Base-by-base conservation (phyloP, 2,888 invertebrate species). In the Monochamus alternatus region DNA sequence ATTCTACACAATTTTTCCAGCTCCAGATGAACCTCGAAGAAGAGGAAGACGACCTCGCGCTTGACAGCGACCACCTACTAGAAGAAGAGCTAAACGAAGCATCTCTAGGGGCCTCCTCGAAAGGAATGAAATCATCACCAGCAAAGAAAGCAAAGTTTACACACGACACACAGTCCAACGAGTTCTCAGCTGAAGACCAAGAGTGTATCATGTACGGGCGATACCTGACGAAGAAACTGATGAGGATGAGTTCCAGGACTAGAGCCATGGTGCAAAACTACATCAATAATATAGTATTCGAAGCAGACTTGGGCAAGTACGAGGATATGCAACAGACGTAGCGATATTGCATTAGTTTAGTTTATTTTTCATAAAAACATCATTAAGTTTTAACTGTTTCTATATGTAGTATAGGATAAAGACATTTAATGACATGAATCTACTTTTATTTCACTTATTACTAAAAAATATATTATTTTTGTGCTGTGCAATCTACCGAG, bases 261-360 rank as follows among this genome's bases (percentile, higher is more conserved):
- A 55, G 55, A 14, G 55, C 55, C 5, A 14, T 55, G 10, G 55
- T 55, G 5, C n/a, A 55, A 14, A n/a, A 7, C 3, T 12, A 1
- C 7, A 55, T 55, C 1, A 55, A 55, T 14, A 55, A 12, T 55
- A n/a, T 55, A n/a, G 3, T 55, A 3, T 55, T 55, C 22, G 55
- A 55, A 14, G 55, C 55, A 14, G 55, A 55, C 3, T 55, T 55
- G 55, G 55, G 55, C 55, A 55, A 55, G 22, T 55, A 55, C 55
- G 55, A 55, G 10, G n/a, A 55, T 22, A 12, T 14, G 55, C 55
- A 55, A 22, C 55, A 55, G 7, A n/a, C 55, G 3, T 14, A 22
- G 22, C 22, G 22, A 22, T 22, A 22, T 22, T 22, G 22, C 22
- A 22, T 22, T 22, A 22, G 22, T 22, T 22, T 22, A 22, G 1